These are phyloP conservation scores for Oreochromis grahami DNA, from an alignment of 2,797 vertebrate species.

Conservation along the genomic window DNA sequence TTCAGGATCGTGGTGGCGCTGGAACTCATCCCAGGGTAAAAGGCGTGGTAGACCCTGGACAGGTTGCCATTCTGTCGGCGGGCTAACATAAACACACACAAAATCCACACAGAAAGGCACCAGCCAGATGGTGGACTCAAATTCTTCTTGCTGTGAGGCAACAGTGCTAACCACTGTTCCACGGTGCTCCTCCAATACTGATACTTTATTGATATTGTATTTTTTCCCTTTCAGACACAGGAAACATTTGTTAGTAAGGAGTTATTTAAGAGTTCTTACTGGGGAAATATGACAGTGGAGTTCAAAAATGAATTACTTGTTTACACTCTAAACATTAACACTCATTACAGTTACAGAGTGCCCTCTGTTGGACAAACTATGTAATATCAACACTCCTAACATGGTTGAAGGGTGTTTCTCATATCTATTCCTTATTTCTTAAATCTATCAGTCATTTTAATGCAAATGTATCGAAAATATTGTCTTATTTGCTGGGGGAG, in stretches of 20 bases:
- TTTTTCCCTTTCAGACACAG: background rate
- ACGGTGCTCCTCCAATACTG: background rate
- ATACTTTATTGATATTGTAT: background rate
- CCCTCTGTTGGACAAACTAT: background rate
- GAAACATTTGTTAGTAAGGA: background rate
- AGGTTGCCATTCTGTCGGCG: rapidly evolving
- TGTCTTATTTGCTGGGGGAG: background rate
- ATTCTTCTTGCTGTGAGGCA: background rate
- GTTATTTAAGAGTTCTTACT: background rate
- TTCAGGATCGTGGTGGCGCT: background rate
- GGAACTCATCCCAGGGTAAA: background rate
- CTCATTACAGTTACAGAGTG: background rate
- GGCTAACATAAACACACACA: rapidly evolving
- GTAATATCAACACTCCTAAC: background rate
- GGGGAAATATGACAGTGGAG: background rate
- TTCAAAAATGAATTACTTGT: background rate
- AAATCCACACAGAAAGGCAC: background rate
- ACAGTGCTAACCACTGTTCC: background rate
- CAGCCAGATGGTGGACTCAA: background rate
- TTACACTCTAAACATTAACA: background rate
- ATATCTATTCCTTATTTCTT: background rate
- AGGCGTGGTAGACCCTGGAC: background rate
- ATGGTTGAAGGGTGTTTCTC: background rate
- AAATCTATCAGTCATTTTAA: background rate
- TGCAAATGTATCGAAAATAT: background rate